Percentiles rank a stretch among this genome's conserved stretches.
Evolutionary conservation across 2,888 invertebrate species (phyloP).

Genomic region (Nomada flava): DNA sequence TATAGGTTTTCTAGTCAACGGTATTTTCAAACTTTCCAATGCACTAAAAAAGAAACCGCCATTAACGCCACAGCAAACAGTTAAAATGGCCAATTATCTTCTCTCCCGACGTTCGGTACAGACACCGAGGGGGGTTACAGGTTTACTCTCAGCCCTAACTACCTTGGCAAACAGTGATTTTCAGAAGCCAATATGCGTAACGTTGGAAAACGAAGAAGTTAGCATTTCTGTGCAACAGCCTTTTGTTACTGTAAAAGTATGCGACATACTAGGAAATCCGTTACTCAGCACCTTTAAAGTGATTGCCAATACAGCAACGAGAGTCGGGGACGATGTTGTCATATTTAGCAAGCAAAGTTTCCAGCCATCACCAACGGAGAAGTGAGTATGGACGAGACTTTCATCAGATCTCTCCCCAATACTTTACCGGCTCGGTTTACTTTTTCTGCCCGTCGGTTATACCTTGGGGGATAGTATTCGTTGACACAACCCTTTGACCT

Average conservation of each 20-base stretch:
- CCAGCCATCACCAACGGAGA: conserved; percentile 81
- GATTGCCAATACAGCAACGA: conserved; percentile 91
- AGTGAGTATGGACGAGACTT: conserved; percentile 72
- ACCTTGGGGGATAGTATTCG: conserved; percentile 82
- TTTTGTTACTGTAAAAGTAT: conserved; percentile 89
- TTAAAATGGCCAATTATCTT: conserved; percentile 96
- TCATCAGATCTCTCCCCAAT: conserved; percentile 73
- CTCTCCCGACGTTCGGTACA: conserved; percentile 95
- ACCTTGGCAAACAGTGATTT: conserved; percentile 90
- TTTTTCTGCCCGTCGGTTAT: conserved; percentile 77
- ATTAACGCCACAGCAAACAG: conserved; percentile 90
- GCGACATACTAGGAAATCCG: conserved; percentile 91
- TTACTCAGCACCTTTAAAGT: conserved; percentile 88
- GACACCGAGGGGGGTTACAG: conserved; percentile 92
- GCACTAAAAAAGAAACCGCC: conserved; percentile 89
- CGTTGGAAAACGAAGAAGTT: conserved; percentile 90
- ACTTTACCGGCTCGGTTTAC: conserved; percentile 77
- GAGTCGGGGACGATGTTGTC: conserved; percentile 90
- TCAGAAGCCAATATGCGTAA: conserved; percentile 91
- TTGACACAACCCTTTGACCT: conserved; percentile 67
- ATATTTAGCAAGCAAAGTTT: conserved; percentile 88
- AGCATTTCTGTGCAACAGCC: conserved; percentile 91
- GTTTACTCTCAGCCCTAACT: conserved; percentile 91
- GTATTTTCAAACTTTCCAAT: conserved; percentile 87
- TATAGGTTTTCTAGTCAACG: conserved; percentile 86